Base-by-base conservation (phyloP, 2,113 vertebrate genomes). In the Rhadina sibilatrix region DNA sequence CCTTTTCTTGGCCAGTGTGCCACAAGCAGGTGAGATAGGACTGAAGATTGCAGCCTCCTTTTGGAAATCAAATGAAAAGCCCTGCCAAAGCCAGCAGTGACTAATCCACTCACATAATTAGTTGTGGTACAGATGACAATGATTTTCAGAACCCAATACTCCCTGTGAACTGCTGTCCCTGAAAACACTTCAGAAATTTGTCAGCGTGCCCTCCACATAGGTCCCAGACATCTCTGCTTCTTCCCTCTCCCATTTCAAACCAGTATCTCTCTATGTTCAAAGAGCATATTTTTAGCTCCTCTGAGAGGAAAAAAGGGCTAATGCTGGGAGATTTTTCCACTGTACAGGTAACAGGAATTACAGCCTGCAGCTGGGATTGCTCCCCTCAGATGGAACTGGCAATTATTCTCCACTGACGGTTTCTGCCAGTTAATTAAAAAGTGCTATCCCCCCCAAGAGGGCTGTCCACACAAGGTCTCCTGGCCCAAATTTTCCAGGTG, bases 31-130 rank as follows among this genome's bases (percentile, higher is more conserved):
- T 83, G 42, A 80, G 85, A 49, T 4, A 0, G 46, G 44, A 75
- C 25, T 82, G 20, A 61, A 93, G 65, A 90, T 9, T 47, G 24
- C 40, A 87, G 81, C 4, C 37, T 87, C 12, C 60, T 63, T 42
- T 18, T 85, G 52, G 75, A 94, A 92, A 93, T 42, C 21, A 80
- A 88, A 92, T 59, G 0, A 83, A 87, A 93, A 78, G 28, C 30
- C 35, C 64, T 92, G 69, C 60, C 69, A 94, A 81, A 92, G 56
- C 19, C 69, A 81, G 76, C 15, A 84, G 65, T 84, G 80, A 94
- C 69, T 94, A 95, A 94, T 87, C 68, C 47, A 71, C 72, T 89
- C 72, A 71, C 56, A 77, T 74, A 95, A 87, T 94, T 91, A 78
- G n/a, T 68, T 87, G 44, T 25, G 47, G 76, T 76, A 92, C 38